Evolutionary conservation across 2,113 vertebrate genomes (phyloP), one percentile per base, ranked within the genome.

Genomic region (Chrysemys picta): DNA sequence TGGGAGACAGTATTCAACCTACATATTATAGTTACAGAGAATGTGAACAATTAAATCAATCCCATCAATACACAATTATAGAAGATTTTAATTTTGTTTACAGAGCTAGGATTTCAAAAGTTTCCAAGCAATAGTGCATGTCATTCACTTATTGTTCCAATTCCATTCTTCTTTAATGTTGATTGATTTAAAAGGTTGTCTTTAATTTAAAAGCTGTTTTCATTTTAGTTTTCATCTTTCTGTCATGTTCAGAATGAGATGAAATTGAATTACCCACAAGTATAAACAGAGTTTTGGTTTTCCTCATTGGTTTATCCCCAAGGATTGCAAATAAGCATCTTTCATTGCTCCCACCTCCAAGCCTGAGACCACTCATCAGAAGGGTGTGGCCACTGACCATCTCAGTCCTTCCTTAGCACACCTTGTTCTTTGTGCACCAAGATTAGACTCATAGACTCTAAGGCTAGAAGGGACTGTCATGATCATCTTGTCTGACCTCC

Each of bases 171-270:
- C 97, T 97, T 98, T 97, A 98, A 98, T 96, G 96, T 96, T 97
- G 97, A 95, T 96, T 98, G 97, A 97, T 97, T 97, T 97, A 96
- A 96, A 95, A 97, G 96, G 96, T 97, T 97, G 96, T 96, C 96
- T 97, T 94, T 97, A 97, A 98, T 97, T 97, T 95, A 97, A 97
- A 98, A 97, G 97, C 97, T 97, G 97, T 97, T 98, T 98, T 94
- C 97, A 97, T 97, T 98, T 98, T 97, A 96, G 96, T 97, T 97
- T 97, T 98, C 97, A 97, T 97, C 96, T 97, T 98, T 97, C 96
- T 97, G 94, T 97, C 95, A 96, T 97, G 97, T 97, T 95, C 94
- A 95, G 97, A 98, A 97, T 96, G 94, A 97, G 95, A 97, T 89
- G 81, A 97, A 98, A 98, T 98, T 97, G 96, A 98, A 97, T 98